phyloP scores from a whole-genome alignment of 2,113 vertebrate species.

The Perca schrenkii region DNA sequence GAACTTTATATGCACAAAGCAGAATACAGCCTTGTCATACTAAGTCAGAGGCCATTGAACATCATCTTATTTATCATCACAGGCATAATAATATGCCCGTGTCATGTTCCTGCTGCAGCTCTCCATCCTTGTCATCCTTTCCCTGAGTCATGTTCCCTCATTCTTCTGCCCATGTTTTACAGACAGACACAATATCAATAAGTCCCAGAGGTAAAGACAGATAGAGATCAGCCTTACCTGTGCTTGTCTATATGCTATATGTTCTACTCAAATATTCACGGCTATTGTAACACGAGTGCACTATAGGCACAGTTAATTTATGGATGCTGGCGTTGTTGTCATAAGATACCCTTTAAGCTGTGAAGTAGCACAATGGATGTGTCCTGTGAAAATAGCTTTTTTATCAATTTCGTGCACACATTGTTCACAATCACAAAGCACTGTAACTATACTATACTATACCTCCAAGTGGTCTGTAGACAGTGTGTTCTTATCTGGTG shows the following conservation, averaged over 20 bases:
- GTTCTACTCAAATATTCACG: neutral
- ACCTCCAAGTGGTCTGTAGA: neutral
- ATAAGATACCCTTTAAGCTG: conserved; percentile 27
- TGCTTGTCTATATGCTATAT: neutral
- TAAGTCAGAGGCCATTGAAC: neutral
- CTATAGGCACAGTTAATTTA: conserved; percentile 11
- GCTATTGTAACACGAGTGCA: conserved; percentile 17
- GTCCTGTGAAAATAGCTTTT: neutral
- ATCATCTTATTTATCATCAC: conserved; percentile 13
- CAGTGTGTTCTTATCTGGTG: neutral
- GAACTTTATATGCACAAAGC: conserved; percentile 8
- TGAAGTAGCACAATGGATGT: neutral
- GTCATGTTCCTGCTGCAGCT: conserved; percentile 29
- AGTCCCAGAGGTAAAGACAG: conserved; percentile 28
- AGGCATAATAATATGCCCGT: conserved; percentile 18
- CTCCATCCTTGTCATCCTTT: conserved; percentile 6
- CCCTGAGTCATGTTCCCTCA: conserved; percentile 33
- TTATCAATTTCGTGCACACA: conserved; percentile 6
- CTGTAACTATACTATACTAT: no score
- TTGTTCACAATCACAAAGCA: neutral
- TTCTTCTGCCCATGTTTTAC: conserved; percentile 11
- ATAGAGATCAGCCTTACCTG: neutral
- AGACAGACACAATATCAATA: neutral
- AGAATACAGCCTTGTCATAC: conserved; percentile 7
- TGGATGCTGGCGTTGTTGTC: conserved; percentile 8